A percentile compares a stretch with the other conserved stretches of the same genome.
phyloP scores from a whole-genome alignment of 2,888 invertebrate species.

The Plagodis dolabraria region DNA sequence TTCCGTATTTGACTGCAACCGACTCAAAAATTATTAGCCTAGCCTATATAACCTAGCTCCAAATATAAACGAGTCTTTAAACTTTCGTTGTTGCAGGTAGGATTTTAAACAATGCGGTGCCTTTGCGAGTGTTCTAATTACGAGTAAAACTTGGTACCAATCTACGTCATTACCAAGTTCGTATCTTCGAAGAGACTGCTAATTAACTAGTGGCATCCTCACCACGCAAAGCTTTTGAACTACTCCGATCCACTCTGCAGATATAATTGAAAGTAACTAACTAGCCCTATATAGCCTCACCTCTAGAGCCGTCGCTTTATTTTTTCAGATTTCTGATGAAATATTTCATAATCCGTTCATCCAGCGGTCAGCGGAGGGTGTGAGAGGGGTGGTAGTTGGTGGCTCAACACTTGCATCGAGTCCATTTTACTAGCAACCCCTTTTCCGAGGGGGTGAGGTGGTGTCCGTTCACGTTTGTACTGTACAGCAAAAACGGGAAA shows the following conservation, averaged over 20 bases:
- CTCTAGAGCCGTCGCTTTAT: conserved; percentile 41
- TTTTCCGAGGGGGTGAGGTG: conserved; percentile 41
- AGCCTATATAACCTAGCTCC: too few species aligned
- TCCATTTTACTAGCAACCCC: conserved; percentile 61
- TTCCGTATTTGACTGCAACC: too few species aligned
- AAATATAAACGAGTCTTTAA: too few species aligned
- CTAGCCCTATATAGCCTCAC: conserved; percentile 41
- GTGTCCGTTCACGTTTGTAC: conserved; percentile 59
- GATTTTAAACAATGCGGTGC: neutral
- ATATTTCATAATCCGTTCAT: conserved; percentile 77
- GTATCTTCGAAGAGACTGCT: neutral
- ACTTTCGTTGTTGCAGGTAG: neutral
- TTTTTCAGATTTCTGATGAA: conserved; percentile 63
- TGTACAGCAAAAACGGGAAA: conserved; percentile 67
- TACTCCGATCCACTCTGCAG: conserved; percentile 24
- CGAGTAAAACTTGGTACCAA: conserved; percentile 8
- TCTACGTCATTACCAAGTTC: conserved; percentile 7
- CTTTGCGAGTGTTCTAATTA: neutral
- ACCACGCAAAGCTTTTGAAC: conserved; percentile 10
- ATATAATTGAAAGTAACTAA: conserved; percentile 43
- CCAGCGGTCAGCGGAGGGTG: conserved; percentile 65
- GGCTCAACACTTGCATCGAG: conserved; percentile 56
- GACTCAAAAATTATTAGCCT: too few species aligned
- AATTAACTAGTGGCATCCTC: conserved; percentile 5
- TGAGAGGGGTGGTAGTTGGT: conserved; percentile 33